Conservation (phyloP, 2,797 vertebrate species). For the Mareca penelope region DNA sequence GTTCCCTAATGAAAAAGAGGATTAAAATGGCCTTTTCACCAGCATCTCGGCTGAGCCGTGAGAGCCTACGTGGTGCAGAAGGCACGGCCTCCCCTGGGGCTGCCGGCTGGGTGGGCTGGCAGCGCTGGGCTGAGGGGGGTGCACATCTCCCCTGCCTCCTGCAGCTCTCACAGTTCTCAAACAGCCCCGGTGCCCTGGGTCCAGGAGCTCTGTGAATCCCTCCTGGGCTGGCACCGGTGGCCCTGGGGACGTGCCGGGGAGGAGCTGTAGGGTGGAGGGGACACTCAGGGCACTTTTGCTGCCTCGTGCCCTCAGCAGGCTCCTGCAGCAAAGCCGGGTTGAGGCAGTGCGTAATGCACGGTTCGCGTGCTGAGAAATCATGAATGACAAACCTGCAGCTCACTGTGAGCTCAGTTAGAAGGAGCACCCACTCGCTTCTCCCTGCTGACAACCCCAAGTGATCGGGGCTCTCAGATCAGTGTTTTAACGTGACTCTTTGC, state of each 20-base stretch:
- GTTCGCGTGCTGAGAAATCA: not conserved
- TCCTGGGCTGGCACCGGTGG: not conserved
- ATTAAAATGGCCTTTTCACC: not conserved
- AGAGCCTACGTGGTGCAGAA: fast-evolving
- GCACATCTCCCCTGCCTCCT: not conserved
- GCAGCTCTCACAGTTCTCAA: not conserved
- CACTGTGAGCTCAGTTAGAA: not conserved
- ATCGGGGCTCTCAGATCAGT: not conserved
- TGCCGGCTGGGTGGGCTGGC: not conserved
- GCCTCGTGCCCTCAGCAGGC: not conserved
- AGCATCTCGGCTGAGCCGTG: not conserved
- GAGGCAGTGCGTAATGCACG: not conserved
- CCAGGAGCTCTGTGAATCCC: not conserved
- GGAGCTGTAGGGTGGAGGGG: not conserved
- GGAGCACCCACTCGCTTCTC: not conserved
- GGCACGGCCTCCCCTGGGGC: fast-evolving
- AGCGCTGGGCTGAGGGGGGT: not conserved
- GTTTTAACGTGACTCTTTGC: not conserved
- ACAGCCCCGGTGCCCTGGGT: not conserved
- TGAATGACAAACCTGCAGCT: not conserved
- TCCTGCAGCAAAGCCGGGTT: not conserved
- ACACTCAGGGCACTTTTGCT: not conserved
- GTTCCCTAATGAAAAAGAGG: not conserved
- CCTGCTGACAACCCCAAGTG: not conserved
- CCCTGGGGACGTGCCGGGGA: not conserved